Evolutionary conservation across 2,113 vertebrate genomes (phyloP).

Genomic region (Nycticorax nycticorax): DNA sequence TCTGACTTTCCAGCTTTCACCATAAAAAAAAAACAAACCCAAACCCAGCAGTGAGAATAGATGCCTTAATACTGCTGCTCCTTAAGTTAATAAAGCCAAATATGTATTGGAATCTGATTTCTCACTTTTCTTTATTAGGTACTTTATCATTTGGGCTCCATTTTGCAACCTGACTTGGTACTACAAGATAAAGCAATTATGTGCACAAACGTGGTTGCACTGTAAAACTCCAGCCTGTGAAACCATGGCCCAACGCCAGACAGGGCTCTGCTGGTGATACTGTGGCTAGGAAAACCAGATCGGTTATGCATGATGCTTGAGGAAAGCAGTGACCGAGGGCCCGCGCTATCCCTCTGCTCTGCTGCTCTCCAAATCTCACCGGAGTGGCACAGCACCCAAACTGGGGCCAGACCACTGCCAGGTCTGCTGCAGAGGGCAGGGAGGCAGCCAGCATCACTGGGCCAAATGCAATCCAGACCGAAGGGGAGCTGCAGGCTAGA

Average conservation of each 20-base stretch:
- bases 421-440: not conserved
- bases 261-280: not conserved
- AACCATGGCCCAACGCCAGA: not conserved
- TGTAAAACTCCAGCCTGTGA: not conserved
- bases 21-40: not conserved
- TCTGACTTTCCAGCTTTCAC: not conserved
- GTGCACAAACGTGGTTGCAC: not conserved
- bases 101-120: conserved; percentile 3
- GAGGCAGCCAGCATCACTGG: rapidly evolving
- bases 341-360: not conserved
- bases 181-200: conserved; percentile 3
- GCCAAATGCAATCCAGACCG: not conserved
- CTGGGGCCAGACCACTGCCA: rapidly evolving
- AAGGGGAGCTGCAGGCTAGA: not conserved
- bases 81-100: conserved; percentile 12
- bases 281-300: not conserved
- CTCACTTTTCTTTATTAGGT: not conserved
- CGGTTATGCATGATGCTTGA: not conserved
- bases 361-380: not conserved
- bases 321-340: rapidly evolving
- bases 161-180: not conserved
- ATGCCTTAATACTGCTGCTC: not conserved
- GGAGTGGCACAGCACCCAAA: not conserved
- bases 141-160: not conserved
- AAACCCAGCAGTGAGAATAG: not conserved